Conservation (phyloP, 2,113 vertebrate species). For the Clarias batrachus region DNA sequence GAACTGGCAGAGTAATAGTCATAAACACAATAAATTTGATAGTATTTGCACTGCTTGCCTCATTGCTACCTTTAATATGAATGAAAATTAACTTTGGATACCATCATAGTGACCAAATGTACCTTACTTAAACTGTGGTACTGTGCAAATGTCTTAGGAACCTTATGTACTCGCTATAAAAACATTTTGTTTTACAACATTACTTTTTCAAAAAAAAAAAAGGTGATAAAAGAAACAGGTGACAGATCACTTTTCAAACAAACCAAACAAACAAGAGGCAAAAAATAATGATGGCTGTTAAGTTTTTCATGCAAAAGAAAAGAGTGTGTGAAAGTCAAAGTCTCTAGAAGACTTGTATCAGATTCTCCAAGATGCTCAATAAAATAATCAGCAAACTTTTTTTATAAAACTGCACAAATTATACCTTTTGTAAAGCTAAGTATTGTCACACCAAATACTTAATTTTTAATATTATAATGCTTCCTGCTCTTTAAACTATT, state of each 20-base stretch:
- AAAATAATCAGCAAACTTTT: neutral
- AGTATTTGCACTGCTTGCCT: neutral
- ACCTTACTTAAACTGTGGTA: neutral
- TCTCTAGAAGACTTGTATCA: neutral
- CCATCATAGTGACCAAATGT: neutral
- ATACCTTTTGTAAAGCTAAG: neutral
- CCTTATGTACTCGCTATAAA: neutral
- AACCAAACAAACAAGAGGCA: neutral
- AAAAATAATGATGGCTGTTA: neutral
- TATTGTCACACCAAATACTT: neutral
- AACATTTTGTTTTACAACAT: neutral
- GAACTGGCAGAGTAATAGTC: neutral
- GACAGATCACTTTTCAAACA: neutral
- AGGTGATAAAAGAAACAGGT: neutral
- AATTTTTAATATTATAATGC: neutral
- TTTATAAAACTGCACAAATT: neutral
- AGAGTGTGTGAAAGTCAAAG: neutral
- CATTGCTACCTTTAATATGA: no score
- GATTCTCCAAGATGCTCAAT: neutral
- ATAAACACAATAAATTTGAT: neutral
- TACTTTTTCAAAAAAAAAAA: neutral
- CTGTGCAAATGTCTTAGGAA: neutral
- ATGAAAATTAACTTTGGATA: neutral
- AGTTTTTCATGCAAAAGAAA: neutral
- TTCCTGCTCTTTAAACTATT: neutral